Percentiles rank a stretch among this genome's conserved stretches.
phyloP scores from a whole-genome alignment of 2,888 invertebrate genomes.

The Dolichomitus sp. region DNA sequence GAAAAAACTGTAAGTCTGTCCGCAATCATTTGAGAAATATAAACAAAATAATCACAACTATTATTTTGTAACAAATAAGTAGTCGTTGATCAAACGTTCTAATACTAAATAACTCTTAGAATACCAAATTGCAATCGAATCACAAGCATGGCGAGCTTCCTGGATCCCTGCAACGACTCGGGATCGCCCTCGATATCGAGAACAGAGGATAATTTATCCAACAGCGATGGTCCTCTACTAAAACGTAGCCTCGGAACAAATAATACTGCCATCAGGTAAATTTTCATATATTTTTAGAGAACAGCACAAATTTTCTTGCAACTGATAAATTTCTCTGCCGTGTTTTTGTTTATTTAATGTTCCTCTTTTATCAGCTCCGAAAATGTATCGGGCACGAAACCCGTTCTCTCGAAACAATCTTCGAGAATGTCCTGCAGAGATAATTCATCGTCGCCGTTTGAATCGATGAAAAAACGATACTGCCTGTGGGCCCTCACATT shows the following conservation, averaged over 20 bases:
- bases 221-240: slow-evolving; percentile 83
- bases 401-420: slow-evolving; percentile 44
- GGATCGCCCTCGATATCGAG: slow-evolving; percentile 83
- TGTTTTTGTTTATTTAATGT: background rate
- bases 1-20: background rate
- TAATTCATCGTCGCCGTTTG: slow-evolving; percentile 60
- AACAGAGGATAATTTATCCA: slow-evolving; percentile 83
- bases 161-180: slow-evolving; percentile 75
- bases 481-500: slow-evolving; percentile 93
- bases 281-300: slow-evolving; percentile 2
- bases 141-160: slow-evolving; percentile 68
- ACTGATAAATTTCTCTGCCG: background rate
- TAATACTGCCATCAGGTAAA: slow-evolving; percentile 70
- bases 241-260: slow-evolving; percentile 75
- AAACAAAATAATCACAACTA: background rate
- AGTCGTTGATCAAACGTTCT: background rate
- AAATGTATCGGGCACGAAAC: slow-evolving; percentile 50
- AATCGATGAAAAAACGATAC: slow-evolving; percentile 79
- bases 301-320: background rate
- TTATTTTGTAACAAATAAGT: background rate
- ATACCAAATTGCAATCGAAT: background rate
- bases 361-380: slow-evolving; percentile 45
- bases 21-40: background rate
- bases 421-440: slow-evolving; percentile 57
- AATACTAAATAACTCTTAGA: background rate